A percentile compares a stretch with the other conserved stretches of the same genome.
Evolutionary conservation across 1,140 invertebrate species (phyloP).

Genomic region (Teleogryllus occipitalis): DNA sequence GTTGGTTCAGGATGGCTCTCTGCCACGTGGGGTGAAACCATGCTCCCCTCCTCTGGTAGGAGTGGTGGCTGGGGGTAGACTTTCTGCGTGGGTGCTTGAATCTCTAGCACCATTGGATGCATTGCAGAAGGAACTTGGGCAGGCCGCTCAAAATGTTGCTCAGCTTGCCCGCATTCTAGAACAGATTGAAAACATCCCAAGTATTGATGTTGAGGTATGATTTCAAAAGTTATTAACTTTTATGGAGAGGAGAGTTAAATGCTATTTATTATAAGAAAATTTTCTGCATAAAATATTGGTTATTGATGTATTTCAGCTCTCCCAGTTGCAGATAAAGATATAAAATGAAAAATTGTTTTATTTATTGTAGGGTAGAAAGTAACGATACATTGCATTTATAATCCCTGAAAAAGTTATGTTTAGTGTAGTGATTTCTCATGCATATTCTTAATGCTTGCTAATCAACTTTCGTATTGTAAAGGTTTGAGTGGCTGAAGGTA

Average conservation of each 20-base stretch:
- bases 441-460: no score
- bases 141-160: conserved; percentile 54
- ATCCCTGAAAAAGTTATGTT: no score
- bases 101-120: conserved; percentile 45
- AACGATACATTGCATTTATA: no score
- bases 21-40: conserved; percentile 33
- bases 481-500: no score
- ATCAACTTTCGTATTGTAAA: no score
- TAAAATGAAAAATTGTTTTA: no score
- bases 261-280: no score
- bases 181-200: conserved; percentile 35
- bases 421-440: no score
- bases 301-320: no score
- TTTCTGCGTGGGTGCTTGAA: conserved; percentile 39
- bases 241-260: background rate
- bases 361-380: no score
- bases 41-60: conserved; percentile 19
- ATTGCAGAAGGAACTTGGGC: conserved; percentile 48
- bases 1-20: conserved; percentile 31
- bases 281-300: no score
- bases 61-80: conserved; percentile 23
- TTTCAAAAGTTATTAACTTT: background rate
- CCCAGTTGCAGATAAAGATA: no score
- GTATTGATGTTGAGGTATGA: conserved; percentile 13
- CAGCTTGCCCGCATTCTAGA: conserved; percentile 51